Evolutionary conservation across 2,888 invertebrate genomes (phyloP).

Genomic region (Synergus gifuensis): DNA sequence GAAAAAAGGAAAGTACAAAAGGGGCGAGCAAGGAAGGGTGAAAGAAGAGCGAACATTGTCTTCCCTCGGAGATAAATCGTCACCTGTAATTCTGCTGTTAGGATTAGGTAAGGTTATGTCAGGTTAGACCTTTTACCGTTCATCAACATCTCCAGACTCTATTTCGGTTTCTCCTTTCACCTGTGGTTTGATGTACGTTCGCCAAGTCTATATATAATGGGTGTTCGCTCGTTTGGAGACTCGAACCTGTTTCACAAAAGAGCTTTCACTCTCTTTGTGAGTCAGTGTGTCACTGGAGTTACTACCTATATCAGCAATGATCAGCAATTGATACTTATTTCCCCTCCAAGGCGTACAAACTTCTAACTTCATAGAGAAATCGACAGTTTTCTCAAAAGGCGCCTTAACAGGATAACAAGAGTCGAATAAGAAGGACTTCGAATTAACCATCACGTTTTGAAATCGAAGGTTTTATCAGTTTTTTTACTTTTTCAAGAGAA

Average conservation of each 20-base stretch:
- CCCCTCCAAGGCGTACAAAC: neutral
- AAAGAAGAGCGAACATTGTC: conserved; percentile 5
- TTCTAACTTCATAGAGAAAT: too few relatives aligned
- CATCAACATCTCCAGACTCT: neutral
- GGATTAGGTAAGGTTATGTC: conserved; percentile 33
- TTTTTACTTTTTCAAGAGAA: too few relatives aligned
- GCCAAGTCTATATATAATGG: neutral
- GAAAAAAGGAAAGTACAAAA: conserved; percentile 4
- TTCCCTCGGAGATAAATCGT: neutral
- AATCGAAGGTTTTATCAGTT: too few relatives aligned
- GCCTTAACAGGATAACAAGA: too few relatives aligned
- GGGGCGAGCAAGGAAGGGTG: neutral
- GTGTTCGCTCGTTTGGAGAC: conserved; percentile 33
- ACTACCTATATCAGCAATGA: conserved; percentile 44
- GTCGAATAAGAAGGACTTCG: too few relatives aligned
- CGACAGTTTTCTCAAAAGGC: too few relatives aligned
- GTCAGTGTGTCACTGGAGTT: conserved; percentile 53
- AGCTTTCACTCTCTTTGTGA: conserved; percentile 66
- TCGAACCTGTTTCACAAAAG: conserved; percentile 57
- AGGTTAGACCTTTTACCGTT: neutral
- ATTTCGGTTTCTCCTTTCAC: conserved; percentile 23
- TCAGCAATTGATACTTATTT: conserved; percentile 36
- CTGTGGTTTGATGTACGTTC: conserved; percentile 2
- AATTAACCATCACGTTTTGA: too few relatives aligned
- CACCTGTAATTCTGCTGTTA: neutral